Percentiles rank a stretch among this genome's conserved stretches.
Conservation (phyloP, 2,113 vertebrate species). For the Hylia prasina region DNA sequence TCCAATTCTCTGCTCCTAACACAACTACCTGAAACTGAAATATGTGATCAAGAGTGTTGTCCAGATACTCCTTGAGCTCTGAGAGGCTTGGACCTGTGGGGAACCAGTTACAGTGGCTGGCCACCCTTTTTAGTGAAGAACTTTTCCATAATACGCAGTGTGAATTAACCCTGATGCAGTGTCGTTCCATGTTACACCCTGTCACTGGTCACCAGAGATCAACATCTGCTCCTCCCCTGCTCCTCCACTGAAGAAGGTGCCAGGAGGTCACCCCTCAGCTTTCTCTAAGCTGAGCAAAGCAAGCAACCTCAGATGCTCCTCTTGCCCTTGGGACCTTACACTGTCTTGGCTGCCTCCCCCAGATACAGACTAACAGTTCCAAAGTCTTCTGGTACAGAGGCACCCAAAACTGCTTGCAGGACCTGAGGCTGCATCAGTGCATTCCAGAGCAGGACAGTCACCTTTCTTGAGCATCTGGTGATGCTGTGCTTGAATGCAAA, state of each 20-base stretch:
- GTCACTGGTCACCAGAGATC: rapidly evolving
- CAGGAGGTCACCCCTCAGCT: rapidly evolving
- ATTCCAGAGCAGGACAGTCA: rapidly evolving
- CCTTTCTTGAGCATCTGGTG: rapidly evolving
- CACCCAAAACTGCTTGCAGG: background rate
- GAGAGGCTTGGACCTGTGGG: background rate
- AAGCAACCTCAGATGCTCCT: background rate
- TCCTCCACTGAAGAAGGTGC: background rate
- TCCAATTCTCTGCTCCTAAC: rapidly evolving
- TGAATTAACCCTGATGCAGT: background rate
- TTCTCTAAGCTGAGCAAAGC: background rate
- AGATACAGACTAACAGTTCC: background rate
- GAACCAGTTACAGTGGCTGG: rapidly evolving
- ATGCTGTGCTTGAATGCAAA: background rate
- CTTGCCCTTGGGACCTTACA: background rate
- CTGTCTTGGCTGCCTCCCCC: background rate
- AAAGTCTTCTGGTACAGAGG: background rate
- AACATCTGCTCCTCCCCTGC: rapidly evolving
- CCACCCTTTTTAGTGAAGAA: background rate
- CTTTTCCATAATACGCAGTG: rapidly evolving
- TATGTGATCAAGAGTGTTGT: rapidly evolving
- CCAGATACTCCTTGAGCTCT: rapidly evolving
- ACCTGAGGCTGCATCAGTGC: rapidly evolving
- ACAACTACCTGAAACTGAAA: background rate
- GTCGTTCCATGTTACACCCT: background rate